Base-by-base conservation (phyloP, 2,113 vertebrate species). In the Oxygymnocypris stewartii region DNA sequence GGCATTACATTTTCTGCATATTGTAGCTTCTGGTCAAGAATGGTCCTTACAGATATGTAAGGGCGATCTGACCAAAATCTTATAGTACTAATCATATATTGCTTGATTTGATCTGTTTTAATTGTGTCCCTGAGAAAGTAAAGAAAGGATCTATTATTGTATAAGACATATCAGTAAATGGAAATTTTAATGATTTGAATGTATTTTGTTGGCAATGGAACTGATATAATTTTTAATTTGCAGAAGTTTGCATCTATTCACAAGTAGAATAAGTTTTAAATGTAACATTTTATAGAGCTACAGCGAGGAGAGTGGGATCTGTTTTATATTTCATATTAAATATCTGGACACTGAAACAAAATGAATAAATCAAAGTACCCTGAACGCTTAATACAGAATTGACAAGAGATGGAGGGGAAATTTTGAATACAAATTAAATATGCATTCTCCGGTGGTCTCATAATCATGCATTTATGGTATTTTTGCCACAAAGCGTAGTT, bases 381-480 rank as follows among this genome's bases (percentile, higher is more conserved):
- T 54, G 42, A 87, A 75, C 54, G 67, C 51, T 86, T 51, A 42
- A 85, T 59, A 57, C 20, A 14, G 77, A 84, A 59, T 25, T 14
- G 28, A 76, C 44, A 79, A 87, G 54, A 71, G 40, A 67, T 42
- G 47, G 13, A 54, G 28, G 14, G 25, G 2, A 28, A 47, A 2
- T 57, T 78, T n/a, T 42, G 20, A 51, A 77, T 65, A 54, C 57
- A 76, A 59, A 16, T 84, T 49, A 87, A 35, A 42, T 74, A 35
- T 5, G n/a, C 51, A 69, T 51, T 73, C 16, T 54, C 65, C 59
- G 74, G 37, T 51, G 73, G 78, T 47, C 57, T 44, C 71, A 87
- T 42, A 31, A 65, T 61, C 37, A 37, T 57, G 47, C 13, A 37
- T 67, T 80, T 8, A 57, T 16, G 16, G n/a, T 75, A 63, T 76